Evolutionary conservation across 2,113 vertebrate species (phyloP), one percentile per base, ranked within the genome.

Genomic region (Rissa tridactyla): DNA sequence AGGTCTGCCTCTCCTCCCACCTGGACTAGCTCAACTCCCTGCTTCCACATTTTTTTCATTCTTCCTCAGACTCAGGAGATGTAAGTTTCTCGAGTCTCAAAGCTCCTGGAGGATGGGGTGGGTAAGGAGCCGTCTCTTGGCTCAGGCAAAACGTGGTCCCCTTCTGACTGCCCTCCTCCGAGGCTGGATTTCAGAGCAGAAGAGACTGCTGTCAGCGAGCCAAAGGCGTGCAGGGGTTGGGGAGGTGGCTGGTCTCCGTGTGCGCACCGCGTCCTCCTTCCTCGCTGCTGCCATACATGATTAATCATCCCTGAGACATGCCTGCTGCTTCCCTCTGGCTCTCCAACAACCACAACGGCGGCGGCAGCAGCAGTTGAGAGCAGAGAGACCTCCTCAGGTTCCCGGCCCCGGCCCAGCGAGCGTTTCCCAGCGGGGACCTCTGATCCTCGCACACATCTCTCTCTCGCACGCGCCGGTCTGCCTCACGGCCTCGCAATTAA

Each of bases 271-370:
- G 65, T 92, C 91, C 91, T 86, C 94, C 86, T 95, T 96, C 94
- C 91, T 93, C 40, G 2, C 92, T 54, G 90, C 95, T 97, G 94
- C 94, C 95, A 96, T 97, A 91, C 94, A 96, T 96, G 95, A 97
- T 97, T 97, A 97, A 97, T 97, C 96, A 95, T 94, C 94, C 84
- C 91, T 85, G 96, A 95, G 95, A 96, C 97, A 94, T 65, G 96
- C 95, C 96, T 96, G 91, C 96, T 89, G 90, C 95, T 96, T 93
- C 88, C 94, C 94, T 95, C 96, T 92, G 95, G 92, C 95, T 95
- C 95, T 95, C 86, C 90, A 89, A 92, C 95, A 86, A 89, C 86
- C 90, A 76, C 92, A 92, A 77, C 86, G 81, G 93, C 82, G 26
- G 86, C 68, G 21, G 47, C 42, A 1, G 94, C 90, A 40, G 95